Conservation (phyloP, 2,113 vertebrate species). For the Oncorhynchus tshawytscha region DNA sequence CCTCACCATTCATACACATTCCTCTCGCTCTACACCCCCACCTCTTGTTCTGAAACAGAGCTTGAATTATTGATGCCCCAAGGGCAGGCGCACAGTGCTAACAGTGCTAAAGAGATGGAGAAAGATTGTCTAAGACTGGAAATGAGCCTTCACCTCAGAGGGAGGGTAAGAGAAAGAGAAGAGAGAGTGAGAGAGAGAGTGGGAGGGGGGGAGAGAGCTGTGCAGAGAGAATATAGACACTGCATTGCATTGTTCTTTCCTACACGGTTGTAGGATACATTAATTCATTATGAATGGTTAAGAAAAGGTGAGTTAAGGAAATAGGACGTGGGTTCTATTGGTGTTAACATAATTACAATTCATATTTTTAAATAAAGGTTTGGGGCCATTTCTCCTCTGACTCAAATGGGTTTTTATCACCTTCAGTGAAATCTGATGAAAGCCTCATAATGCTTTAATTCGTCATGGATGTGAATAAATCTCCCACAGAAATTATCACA, state of each 20-base stretch:
- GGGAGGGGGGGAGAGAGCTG: neutral
- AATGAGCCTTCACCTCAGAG: neutral
- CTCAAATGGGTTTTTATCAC: slow-evolving; percentile 74
- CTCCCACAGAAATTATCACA: slow-evolving; percentile 71
- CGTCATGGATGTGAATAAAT: slow-evolving; percentile 77
- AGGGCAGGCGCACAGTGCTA: too few species aligned
- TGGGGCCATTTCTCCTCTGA: slow-evolving; percentile 57
- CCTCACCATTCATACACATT: too few species aligned
- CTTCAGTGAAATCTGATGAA: slow-evolving; percentile 62
- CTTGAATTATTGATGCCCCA: too few species aligned
- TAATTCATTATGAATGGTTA: slow-evolving; percentile 77
- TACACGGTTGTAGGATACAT: slow-evolving; percentile 67
- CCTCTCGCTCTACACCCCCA: too few species aligned
- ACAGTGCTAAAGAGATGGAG: too few species aligned
- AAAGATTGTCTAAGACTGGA: too few species aligned
- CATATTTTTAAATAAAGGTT: slow-evolving; percentile 59
- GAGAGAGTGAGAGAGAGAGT: neutral
- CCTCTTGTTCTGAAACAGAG: too few species aligned
- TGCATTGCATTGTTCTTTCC: slow-evolving; percentile 67
- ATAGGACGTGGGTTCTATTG: slow-evolving; percentile 60
- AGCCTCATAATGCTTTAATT: slow-evolving; percentile 77
- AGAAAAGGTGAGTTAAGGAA: slow-evolving; percentile 66
- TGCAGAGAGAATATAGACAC: slow-evolving; percentile 31
- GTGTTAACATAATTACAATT: slow-evolving; percentile 79
- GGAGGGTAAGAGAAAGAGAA: slow-evolving; percentile 13